Conservation (phyloP, 2,888 invertebrate species). For the Bellardia bayeri region DNA sequence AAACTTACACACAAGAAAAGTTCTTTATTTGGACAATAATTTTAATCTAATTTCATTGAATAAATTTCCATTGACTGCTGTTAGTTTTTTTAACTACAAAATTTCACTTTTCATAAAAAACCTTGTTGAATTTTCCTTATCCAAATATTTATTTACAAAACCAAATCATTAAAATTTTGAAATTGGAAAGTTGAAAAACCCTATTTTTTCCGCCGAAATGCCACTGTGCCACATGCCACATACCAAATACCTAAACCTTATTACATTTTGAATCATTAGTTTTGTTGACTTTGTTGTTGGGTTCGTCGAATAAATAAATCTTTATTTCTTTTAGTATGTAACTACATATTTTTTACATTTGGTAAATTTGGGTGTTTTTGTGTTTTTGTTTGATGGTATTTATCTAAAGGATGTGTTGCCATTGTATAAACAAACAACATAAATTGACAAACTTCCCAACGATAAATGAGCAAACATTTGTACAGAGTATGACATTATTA, state of each 20-base stretch:
- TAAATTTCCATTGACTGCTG: no score
- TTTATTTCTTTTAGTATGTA: not conserved
- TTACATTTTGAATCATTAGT: constrained; percentile 18
- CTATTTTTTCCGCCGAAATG: no score
- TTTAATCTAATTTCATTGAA: no score
- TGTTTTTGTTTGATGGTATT: not conserved
- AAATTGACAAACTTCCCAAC: constrained; percentile 1
- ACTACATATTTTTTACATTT: not conserved
- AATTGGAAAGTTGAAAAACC: no score
- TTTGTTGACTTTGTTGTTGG: not conserved
- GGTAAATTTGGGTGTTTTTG: not conserved
- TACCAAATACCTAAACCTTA: not conserved
- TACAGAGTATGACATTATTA: constrained; percentile 10
- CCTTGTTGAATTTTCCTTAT: no score
- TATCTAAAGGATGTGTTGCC: not conserved
- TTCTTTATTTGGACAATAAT: no score
- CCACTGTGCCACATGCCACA: no score
- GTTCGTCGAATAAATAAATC: constrained; percentile 13
- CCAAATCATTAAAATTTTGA: no score
- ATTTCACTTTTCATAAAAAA: no score
- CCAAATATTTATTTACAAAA: no score
- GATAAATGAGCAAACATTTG: not conserved
- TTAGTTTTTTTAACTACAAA: no score
- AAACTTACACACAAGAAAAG: no score
- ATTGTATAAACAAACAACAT: not conserved